These are phyloP conservation scores for Ellobium chinense DNA, from an alignment of 2,888 invertebrate species.

Conservation along the genomic window DNA sequence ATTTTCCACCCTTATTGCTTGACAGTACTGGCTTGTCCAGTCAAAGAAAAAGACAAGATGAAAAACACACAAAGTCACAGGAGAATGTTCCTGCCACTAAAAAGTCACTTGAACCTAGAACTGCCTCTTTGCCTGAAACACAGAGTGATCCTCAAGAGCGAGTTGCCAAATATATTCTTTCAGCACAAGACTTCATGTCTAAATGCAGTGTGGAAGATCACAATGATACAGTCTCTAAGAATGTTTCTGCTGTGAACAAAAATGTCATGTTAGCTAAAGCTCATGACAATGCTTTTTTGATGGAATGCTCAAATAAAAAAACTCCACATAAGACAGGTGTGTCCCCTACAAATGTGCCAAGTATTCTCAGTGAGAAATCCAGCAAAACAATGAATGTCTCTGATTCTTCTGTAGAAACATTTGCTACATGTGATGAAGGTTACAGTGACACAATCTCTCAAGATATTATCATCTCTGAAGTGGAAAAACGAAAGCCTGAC, in stretches of 20 bases:
- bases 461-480: not conserved
- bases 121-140: slow-evolving; percentile 5
- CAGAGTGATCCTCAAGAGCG: not conserved
- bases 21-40: too few species aligned
- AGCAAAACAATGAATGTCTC: not conserved
- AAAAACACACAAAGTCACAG: too few species aligned
- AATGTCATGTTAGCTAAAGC: too few species aligned
- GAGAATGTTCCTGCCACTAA: too few species aligned
- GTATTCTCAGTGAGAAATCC: not conserved
- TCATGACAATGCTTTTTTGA: too few species aligned
- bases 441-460: not conserved
- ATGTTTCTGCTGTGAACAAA: not conserved
- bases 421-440: slow-evolving; percentile 57
- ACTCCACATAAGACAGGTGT: not conserved
- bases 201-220: not conserved
- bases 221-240: not conserved
- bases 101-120: slow-evolving; percentile 1
- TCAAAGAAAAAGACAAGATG: too few species aligned
- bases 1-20: too few species aligned
- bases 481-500: not conserved
- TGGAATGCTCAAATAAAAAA: not conserved
- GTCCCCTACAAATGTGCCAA: not conserved
- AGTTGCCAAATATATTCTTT: slow-evolving; percentile 38
- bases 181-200: slow-evolving; percentile 14
- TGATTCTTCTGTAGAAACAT: slow-evolving; percentile 54